Evolutionary conservation across 2,888 invertebrate genomes (phyloP).

Genomic region (Apamea epomidion): DNA sequence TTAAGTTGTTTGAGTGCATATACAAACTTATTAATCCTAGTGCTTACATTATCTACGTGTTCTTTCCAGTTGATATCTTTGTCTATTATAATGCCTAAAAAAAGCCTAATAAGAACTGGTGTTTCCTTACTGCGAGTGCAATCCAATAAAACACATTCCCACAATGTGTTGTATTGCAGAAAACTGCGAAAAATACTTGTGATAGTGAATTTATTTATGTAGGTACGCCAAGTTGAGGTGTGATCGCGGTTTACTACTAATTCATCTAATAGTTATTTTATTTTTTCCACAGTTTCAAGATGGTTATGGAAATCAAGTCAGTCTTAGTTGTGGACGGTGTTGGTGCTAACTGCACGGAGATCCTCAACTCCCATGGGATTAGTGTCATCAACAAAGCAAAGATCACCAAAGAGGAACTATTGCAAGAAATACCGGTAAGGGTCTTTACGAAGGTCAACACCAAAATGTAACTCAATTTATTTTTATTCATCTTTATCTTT

Average conservation of each 20-base stretch:
- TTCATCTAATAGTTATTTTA: neutral
- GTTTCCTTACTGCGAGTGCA: too few species aligned
- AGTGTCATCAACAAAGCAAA: constrained; percentile 95
- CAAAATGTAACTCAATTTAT: neutral
- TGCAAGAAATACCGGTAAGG: constrained; percentile 93
- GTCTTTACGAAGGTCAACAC: neutral
- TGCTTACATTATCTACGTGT: too few species aligned
- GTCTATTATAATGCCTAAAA: too few species aligned
- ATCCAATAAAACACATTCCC: too few species aligned
- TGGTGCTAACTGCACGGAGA: constrained; percentile 95
- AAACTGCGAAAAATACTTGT: neutral
- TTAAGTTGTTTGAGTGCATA: too few species aligned
- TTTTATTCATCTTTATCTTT: constrained; percentile 31
- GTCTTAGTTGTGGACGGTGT: constrained; percentile 98
- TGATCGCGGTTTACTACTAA: neutral
- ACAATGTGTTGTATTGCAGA: neutral
- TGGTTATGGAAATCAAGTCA: constrained; percentile 92
- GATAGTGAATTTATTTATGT: neutral
- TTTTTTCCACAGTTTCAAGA: constrained; percentile 68
- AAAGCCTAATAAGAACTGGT: too few species aligned
- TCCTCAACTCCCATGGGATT: constrained; percentile 94
- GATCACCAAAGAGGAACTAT: constrained; percentile 94
- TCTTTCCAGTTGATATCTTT: too few species aligned
- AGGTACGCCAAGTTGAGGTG: neutral
- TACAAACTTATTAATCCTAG: too few species aligned